Evolutionary conservation across 2,888 invertebrate species (phyloP).

Genomic region (Xestoiulus laeticollis): DNA sequence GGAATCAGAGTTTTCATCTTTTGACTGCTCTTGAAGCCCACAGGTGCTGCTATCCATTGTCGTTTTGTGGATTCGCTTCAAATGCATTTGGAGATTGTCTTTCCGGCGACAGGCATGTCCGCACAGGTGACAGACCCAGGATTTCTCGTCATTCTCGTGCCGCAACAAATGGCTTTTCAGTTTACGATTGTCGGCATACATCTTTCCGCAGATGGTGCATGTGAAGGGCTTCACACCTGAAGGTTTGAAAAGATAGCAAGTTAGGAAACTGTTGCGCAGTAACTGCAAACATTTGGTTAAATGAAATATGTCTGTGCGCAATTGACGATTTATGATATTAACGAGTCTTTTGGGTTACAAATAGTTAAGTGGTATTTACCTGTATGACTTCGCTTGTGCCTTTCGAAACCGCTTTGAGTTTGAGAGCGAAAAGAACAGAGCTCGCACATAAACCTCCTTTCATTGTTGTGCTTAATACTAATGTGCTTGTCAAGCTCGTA

Average conservation of each 20-base stretch:
- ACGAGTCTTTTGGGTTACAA: too few relatives aligned
- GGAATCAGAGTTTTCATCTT: background rate
- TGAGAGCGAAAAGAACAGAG: conserved; percentile 49
- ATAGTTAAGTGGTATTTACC: conserved; percentile 11
- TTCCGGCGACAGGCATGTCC: conserved; percentile 57
- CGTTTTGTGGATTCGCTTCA: conserved; percentile 56
- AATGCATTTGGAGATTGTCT: conserved; percentile 57
- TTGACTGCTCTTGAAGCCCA: background rate
- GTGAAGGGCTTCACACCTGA: conserved; percentile 59
- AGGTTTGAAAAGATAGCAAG: background rate
- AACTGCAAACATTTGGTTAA: too few relatives aligned
- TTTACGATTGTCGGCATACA: conserved; percentile 60
- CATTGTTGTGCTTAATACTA: conserved; percentile 59
- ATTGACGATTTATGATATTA: too few relatives aligned
- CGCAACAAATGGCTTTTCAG: conserved; percentile 60
- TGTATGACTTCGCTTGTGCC: conserved; percentile 41
- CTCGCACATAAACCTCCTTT: conserved; percentile 56
- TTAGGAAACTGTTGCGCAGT: background rate
- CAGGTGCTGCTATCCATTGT: conserved; percentile 17
- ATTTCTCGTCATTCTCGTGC: conserved; percentile 59
- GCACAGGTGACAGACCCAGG: conserved; percentile 59
- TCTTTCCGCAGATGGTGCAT: conserved; percentile 59
- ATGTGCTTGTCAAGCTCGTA: conserved; percentile 60
- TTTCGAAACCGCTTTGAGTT: conserved; percentile 48
- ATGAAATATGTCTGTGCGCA: too few relatives aligned